Base-by-base conservation (phyloP, 2,113 vertebrate genomes). In the Polypterus senegalus region DNA sequence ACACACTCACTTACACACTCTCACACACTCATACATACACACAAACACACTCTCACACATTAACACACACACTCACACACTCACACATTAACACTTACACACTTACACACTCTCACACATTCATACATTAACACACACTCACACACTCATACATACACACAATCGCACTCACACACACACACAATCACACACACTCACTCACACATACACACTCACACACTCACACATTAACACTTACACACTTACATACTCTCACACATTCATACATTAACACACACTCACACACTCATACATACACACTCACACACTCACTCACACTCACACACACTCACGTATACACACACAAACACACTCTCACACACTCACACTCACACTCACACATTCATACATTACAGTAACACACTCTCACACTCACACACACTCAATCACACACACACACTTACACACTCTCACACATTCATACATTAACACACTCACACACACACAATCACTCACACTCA, bases 151-250 rank as follows among this genome's bases (percentile, higher is more conserved):
- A 4, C 58, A 59, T 3, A 10, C 9, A 10, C 9, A 3, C 46
- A 59, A 3, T 10, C 58, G 4, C 9, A 10, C 9, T 43, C 46
- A 59, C 58, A 59, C 58, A 59, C 9, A 10, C 3, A 9, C 46
- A 4, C 46, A 59, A 3, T 10, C 4, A 59, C 58, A 59, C 3
- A 59, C 5, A 59, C 58, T n/a, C 46, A 59, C 6, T 4, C 58
- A 59, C 58, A 59, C 46, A 59, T 1, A 59, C 4, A 59, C 58
- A 59, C 58, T 10, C 58, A 59, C 5, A 59, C 58, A 59, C 3
- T n/a, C 58, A 59, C 58, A 27, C 46, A 59, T 44, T n/a, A 9
- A 59, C 46, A 59, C 58, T n/a, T 6, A 5, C 6, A 59, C 4
- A 59, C 58, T n/a, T 1, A 59, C 58, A 59, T 43, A 53, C 52